Conservation (phyloP, 2,113 vertebrate species). For the Lamprologus speciosus region DNA sequence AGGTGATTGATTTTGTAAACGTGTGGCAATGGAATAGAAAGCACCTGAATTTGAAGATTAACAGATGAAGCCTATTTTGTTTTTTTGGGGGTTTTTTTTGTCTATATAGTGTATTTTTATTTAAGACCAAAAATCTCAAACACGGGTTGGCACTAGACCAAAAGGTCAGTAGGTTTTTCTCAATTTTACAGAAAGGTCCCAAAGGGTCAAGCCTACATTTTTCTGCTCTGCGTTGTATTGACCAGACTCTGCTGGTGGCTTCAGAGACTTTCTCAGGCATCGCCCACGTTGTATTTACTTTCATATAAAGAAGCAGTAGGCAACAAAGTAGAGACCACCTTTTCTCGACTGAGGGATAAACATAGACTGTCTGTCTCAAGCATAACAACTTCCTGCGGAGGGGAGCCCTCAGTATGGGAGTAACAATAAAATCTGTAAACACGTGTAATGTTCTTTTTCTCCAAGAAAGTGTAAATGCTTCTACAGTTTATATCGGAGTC, state of each 20-base stretch:
- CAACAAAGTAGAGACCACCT: neutral
- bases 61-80: neutral
- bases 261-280: neutral
- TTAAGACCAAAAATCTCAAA: neutral
- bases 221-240: neutral
- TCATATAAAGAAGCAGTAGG: neutral
- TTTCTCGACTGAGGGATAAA: neutral
- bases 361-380: neutral
- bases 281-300: neutral
- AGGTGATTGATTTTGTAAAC: neutral
- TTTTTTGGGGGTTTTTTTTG: accelerated
- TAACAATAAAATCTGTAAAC: neutral
- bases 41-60: neutral
- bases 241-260: neutral
- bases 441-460: neutral
- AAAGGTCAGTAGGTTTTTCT: neutral
- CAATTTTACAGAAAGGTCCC: neutral
- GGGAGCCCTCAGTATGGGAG: neutral
- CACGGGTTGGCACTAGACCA: neutral
- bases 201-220: neutral
- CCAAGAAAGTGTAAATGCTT: neutral
- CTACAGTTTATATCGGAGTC: neutral
- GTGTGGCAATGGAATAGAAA: neutral
- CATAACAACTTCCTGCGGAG: neutral
- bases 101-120: neutral